phyloP scores from a whole-genome alignment of 2,888 invertebrate genomes.

The Cephus pulcher region DNA sequence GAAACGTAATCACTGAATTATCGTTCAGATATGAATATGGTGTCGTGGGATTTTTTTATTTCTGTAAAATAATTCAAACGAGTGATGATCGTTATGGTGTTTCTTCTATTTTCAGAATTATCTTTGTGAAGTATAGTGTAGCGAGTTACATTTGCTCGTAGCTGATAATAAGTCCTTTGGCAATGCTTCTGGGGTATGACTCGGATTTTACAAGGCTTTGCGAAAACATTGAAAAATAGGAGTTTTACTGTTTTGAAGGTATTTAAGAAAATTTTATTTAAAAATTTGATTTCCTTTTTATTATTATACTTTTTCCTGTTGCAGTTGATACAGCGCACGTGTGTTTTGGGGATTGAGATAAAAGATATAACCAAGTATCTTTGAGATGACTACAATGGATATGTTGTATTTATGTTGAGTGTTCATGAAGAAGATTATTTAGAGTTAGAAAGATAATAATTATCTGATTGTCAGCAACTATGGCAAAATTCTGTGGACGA shows the following conservation, averaged over 20 bases:
- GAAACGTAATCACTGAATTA: background rate
- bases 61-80: background rate
- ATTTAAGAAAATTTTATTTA: background rate
- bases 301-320: background rate
- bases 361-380: background rate
- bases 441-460: background rate
- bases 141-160: background rate
- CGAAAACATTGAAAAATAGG: background rate
- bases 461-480: background rate
- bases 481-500: slow-evolving; percentile 16
- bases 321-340: background rate
- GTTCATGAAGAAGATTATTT: background rate
- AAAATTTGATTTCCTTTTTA: background rate
- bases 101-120: background rate
- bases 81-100: background rate
- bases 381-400: background rate
- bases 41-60: background rate
- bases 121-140: background rate
- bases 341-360: background rate
- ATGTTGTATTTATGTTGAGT: background rate
- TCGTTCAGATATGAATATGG: background rate
- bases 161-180: background rate
- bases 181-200: background rate
- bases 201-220: background rate
- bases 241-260: background rate